Percentiles rank a stretch among this genome's conserved stretches.
These are phyloP conservation scores for Cheirogaleus major DNA, from an alignment of 2,797 vertebrate genomes.

Conservation along the genomic window DNA sequence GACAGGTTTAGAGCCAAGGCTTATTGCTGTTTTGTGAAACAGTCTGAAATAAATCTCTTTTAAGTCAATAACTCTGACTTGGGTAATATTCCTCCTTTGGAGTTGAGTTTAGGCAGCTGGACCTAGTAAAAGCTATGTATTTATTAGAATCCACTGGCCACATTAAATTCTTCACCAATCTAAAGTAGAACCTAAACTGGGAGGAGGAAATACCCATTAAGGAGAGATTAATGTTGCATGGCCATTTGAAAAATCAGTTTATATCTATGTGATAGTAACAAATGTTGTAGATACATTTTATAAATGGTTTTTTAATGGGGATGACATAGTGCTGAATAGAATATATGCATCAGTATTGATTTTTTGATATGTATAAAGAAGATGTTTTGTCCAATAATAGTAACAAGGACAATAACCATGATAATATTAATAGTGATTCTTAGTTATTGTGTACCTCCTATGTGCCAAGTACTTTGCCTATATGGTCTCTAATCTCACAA, in stretches of 20 bases:
- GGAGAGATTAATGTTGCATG: neutral
- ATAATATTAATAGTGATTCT: neutral
- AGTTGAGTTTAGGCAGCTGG: slow-evolving; percentile 12
- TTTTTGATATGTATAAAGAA: neutral
- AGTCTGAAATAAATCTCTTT: slow-evolving; percentile 47
- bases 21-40: slow-evolving; percentile 19
- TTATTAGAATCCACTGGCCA: slow-evolving; percentile 1
- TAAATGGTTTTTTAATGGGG: slow-evolving; percentile 33
- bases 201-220: slow-evolving; percentile 10
- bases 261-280: neutral
- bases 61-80: neutral
- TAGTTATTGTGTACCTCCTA: neutral
- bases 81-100: neutral
- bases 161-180: neutral
- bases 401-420: neutral
- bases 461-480: neutral
- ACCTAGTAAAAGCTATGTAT: slow-evolving; percentile 11
- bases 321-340: neutral
- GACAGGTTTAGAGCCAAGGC: slow-evolving; percentile 35
- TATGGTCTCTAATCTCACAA: neutral
- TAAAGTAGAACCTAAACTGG: neutral
- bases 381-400: neutral
- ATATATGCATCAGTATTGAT: neutral
- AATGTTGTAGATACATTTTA: neutral
- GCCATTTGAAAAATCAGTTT: slow-evolving; percentile 21